Conservation (phyloP, 2,113 vertebrate genomes). For the Colossoma macropomum region DNA sequence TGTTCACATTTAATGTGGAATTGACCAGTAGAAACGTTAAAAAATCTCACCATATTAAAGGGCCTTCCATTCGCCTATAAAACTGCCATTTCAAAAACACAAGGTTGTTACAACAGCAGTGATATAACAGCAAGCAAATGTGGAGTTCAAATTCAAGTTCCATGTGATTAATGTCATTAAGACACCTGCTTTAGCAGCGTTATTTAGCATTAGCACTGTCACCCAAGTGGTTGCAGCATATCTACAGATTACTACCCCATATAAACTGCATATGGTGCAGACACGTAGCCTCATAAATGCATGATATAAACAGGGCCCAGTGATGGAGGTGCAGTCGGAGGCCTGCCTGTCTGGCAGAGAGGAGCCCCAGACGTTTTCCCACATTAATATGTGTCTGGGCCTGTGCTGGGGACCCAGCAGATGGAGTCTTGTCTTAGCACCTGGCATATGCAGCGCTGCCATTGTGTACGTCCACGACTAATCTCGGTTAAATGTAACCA, state of each 20-base stretch:
- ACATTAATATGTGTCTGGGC: slow-evolving; percentile 83
- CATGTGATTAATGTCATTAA: too few relatives aligned
- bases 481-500: slow-evolving; percentile 57
- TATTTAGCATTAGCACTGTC: not conserved
- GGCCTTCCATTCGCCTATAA: too few relatives aligned
- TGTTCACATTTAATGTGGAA: too few relatives aligned
- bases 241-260: not conserved
- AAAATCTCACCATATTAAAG: too few relatives aligned
- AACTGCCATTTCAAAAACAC: too few relatives aligned
- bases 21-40: too few relatives aligned
- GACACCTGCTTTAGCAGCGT: too few relatives aligned
- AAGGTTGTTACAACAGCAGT: too few relatives aligned
- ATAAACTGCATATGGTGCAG: slow-evolving; percentile 58
- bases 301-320: slow-evolving; percentile 70
- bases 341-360: slow-evolving; percentile 61
- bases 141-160: too few relatives aligned
- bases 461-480: slow-evolving; percentile 57
- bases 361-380: slow-evolving; percentile 75
- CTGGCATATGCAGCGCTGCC: slow-evolving; percentile 68
- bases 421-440: slow-evolving; percentile 81
- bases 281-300: slow-evolving; percentile 70
- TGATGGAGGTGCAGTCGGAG: slow-evolving; percentile 77
- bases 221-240: not conserved
- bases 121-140: too few relatives aligned
- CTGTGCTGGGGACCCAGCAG: slow-evolving; percentile 76